Conservation (phyloP, 2,888 invertebrate genomes). For the Stenotaenia linearis region DNA sequence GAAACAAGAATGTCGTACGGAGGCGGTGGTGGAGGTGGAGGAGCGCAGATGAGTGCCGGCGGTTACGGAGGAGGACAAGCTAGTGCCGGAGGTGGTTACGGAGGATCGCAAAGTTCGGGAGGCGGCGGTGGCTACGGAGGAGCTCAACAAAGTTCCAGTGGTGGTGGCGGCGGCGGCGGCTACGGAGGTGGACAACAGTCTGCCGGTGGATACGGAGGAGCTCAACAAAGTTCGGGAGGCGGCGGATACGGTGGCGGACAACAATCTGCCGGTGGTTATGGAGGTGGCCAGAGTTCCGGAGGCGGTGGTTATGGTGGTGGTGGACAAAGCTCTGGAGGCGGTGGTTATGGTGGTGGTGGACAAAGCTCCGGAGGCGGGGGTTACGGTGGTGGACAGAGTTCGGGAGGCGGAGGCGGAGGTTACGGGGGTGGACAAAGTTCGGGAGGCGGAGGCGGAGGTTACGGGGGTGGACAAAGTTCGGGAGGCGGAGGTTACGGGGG, state of each 20-base stretch:
- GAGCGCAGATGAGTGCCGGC: too few species aligned
- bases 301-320: not conserved
- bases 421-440: not conserved
- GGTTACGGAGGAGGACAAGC: not conserved
- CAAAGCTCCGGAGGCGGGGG: not conserved
- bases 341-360: not conserved
- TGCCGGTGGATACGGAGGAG: not conserved
- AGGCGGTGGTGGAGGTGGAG: not conserved
- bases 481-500: not conserved
- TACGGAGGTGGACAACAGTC: not conserved
- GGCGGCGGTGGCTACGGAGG: conserved; percentile 8
- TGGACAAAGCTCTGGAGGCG: not conserved
- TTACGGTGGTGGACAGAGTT: not conserved
- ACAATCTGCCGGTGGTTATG: too few species aligned
- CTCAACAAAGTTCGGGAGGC: not conserved
- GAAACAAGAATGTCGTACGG: not conserved
- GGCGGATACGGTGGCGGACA: not conserved
- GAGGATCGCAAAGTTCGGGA: not conserved
- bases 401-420: not conserved
- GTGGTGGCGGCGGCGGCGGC: not conserved
- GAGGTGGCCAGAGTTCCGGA: not conserved
- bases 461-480: not conserved
- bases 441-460: not conserved
- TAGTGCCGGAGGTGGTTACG: not conserved
- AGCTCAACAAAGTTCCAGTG: not conserved